Evolutionary conservation across 2,888 invertebrate genomes (phyloP).

Genomic region (Timandra comae): DNA sequence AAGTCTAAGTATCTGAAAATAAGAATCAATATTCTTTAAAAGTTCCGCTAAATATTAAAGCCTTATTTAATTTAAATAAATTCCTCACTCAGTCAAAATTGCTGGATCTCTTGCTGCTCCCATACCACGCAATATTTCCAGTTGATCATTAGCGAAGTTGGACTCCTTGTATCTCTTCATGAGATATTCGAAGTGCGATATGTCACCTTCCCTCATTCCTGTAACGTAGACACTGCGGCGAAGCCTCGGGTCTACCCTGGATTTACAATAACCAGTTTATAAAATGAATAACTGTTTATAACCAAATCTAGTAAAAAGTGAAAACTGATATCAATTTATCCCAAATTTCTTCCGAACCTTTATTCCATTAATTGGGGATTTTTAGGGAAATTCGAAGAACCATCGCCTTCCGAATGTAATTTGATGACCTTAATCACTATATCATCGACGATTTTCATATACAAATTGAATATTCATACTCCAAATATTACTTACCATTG

Average conservation of each 20-base stretch:
- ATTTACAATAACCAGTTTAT: too few species aligned
- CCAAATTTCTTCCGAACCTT: neutral
- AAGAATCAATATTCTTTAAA: too few species aligned
- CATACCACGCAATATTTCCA: slow-evolving; percentile 66
- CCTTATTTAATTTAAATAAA: too few species aligned
- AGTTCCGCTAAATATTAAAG: too few species aligned
- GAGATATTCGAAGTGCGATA: slow-evolving; percentile 78
- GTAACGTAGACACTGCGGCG: slow-evolving; percentile 78
- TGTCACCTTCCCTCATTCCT: slow-evolving; percentile 77
- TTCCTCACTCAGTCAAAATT: slow-evolving; percentile 47
- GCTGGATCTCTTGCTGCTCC: slow-evolving; percentile 54
- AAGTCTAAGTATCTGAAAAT: slow-evolving; percentile 52
- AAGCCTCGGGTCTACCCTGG: slow-evolving; percentile 75
- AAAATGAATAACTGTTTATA: too few species aligned
- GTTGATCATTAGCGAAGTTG: slow-evolving; percentile 64
- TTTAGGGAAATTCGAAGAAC: neutral
- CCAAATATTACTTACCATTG: slow-evolving; percentile 38
- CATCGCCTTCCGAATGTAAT: too few species aligned
- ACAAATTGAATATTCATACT: too few species aligned
- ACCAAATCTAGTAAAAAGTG: neutral
- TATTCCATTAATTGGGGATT: neutral
- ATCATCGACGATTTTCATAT: too few species aligned
- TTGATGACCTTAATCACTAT: too few species aligned
- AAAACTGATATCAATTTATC: neutral
- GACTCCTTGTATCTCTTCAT: slow-evolving; percentile 39